Evolutionary conservation across 2,113 vertebrate genomes (phyloP), one percentile per base, ranked within the genome.

Genomic region (Bucco capensis): DNA sequence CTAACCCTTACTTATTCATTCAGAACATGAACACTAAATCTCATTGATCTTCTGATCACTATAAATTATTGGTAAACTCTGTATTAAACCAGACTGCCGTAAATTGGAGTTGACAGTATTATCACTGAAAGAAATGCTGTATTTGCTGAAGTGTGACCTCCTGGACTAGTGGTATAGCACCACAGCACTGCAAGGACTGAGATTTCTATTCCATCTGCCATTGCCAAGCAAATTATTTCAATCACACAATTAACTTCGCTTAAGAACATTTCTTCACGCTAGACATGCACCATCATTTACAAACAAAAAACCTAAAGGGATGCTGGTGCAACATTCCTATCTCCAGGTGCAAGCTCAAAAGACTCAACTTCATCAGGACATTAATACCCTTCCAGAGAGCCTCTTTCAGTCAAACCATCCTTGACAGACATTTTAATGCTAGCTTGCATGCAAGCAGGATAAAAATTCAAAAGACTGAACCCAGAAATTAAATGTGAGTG

Each of bases 41-140:
- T 89, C 80, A 97, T 95, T 95, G 96, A 96, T 96, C 95, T 92
- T 89, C 89, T 92, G 93, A 96, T 96, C 93, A 96, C 93, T 95
- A 90, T 87, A 95, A 96, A 96, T 97, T 96, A 96, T 96, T 94
- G 96, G 96, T 96, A 95, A 96, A 74, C 80, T 95, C 87, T 96
- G 90, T 92, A 86, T 87, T 94, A 93, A 92, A 88, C 83, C 61
- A 56, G 80, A 79, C 71, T 89, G 49, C 53, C 91, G n/a, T 92
- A 96, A 96, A 96, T 94, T 92, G 74, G 73, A 95, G 87, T 23
- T 96, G 96, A 95, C 94, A 96, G 92, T 83, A 86, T 93, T 94
- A 95, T 90, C 89, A 90, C 77, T 70, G 87, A 92, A 95, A 90
- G 58, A 93, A 96, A 92, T 81, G 80, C 74, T 42, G 38, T 74